Evolutionary conservation across 2,113 vertebrate genomes (phyloP), one percentile per base, ranked within the genome.

Genomic region (Campylomormyrus numenius): DNA sequence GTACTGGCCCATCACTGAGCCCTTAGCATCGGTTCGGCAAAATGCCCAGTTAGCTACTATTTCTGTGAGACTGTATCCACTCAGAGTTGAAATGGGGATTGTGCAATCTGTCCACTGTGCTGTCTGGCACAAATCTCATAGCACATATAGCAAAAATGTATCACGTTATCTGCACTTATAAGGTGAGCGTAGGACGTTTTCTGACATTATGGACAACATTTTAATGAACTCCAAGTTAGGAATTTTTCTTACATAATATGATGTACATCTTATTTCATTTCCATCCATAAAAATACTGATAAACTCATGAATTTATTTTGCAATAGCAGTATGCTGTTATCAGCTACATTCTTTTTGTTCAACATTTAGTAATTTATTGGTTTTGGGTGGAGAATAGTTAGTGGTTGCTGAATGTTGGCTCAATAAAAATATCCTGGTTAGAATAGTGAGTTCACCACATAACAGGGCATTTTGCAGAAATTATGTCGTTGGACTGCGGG

Each of bases 1-100:
- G 62, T 99, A 99, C 49, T 98, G 94, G 46, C 90, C 89, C 0
- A 96, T 93, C 0, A 97, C 96, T 0, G 91, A 90, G 15, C 96
- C 96, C 93, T 98, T 91, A 52, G 94, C 94, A 10, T 94, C 93
- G 93, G 98, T 99, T 92, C 0, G 86, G 39, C 8, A 21, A 89
- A 3, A 80, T 7, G 21, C 15, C 58, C 24, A 58, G 84, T n/a
- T 17, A 88, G 31, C 86, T 19, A 53, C 27, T n/a, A 53, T 53
- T 56, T n/a, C 24, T 21, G 31, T 9, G 15, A 53, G 50, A 10
- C n/a, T 27, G 24, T 27, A 27, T 52, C 85, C 27, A 19, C 27
- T 31, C 49, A 27, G n/a, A 85, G 42, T 27, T 85, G 42, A 48
- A 17, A 86, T 31, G 21, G n/a, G 19, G n/a, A n/a, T 49, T 49